Base-by-base conservation (phyloP, 2,113 vertebrate species). In the Oreotragus oreotragus region DNA sequence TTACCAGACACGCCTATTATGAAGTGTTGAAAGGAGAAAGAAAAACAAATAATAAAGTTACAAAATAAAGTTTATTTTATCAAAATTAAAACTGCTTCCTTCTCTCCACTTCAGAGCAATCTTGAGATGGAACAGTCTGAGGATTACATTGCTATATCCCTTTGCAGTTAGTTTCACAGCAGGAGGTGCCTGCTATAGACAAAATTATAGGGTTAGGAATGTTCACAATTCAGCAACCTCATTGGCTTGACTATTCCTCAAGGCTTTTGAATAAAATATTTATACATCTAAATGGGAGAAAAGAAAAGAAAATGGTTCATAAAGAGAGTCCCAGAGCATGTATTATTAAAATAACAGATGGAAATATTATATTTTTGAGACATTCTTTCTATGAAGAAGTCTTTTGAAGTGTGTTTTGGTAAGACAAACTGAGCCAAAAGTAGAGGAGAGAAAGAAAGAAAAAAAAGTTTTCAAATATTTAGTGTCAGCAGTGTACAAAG, bases 321-420 rank as follows among this genome's bases (percentile, higher is more conserved):
- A 94, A 98, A 98, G 97, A 97, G 96, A 98, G 95, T 98, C 98
- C 98, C 98, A 97, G 80, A 88, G 97, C 98, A 96, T 92, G 98
- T 95, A 97, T 96, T 98, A 98, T 98, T 98, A 98, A 97, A 99
- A 98, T 98, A 99, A 98, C 98, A 99, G 98, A 98, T 98, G 99
- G 98, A 98, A 98, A 99, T 98, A 98, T 98, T 97, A 96, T 95
- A 97, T 98, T 98, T 98, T 98, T 97, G 88, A 99, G 98, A 97
- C 98, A 98, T 99, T 99, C 98, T 98, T 99, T 98, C 98, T 97
- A 91, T 97, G 97, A 97, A 97, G 97, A 97, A 13, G 47, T 97
- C 87, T 93, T 99, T 99, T 98, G 98, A 99, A 98, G 98, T 98
- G 86, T 98, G 96, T 97, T 98, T 97, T 97, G 98, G 88, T 96